Evolutionary conservation across 2,113 vertebrate genomes (phyloP).

Genomic region (Salvelinus sp.): DNA sequence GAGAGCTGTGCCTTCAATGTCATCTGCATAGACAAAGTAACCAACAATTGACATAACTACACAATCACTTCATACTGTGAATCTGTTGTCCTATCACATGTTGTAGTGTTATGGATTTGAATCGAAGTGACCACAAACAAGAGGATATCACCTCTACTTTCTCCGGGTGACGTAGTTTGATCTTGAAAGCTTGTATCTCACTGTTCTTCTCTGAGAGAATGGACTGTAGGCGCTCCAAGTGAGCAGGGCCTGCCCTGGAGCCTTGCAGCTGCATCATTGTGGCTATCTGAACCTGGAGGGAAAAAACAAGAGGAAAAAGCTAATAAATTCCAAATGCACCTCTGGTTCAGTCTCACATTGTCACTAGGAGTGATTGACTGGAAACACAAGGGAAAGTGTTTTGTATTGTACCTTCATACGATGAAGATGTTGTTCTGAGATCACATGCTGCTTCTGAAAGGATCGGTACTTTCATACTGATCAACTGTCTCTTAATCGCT

Average conservation of each 20-base stretch:
- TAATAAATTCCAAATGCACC: too few species aligned
- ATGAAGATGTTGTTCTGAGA: constrained; percentile 90
- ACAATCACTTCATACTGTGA: not conserved
- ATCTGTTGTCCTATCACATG: not conserved
- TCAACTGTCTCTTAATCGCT: constrained; percentile 88
- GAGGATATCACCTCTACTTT: constrained; percentile 79
- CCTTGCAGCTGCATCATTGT: constrained; percentile 89
- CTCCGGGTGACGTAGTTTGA: constrained; percentile 85
- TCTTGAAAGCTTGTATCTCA: constrained; percentile 86
- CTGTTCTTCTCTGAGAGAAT: constrained; percentile 91
- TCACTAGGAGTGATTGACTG: not conserved
- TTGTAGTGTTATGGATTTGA: not conserved
- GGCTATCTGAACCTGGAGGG: constrained; percentile 84
- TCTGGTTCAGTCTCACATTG: too few species aligned
- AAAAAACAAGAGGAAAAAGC: too few species aligned
- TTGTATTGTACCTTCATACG: constrained; percentile 85
- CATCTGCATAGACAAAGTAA: constrained; percentile 55
- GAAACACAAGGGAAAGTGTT: not conserved
- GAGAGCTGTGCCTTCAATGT: constrained; percentile 56
- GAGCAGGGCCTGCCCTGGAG: constrained; percentile 84
- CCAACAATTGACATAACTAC: not conserved
- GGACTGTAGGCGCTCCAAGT: constrained; percentile 86
- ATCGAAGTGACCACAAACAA: not conserved
- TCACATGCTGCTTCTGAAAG: constrained; percentile 87
- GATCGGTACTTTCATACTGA: constrained; percentile 87